Base-by-base conservation (phyloP, 1,140 invertebrate genomes). In the Zaprionus capensis region DNA sequence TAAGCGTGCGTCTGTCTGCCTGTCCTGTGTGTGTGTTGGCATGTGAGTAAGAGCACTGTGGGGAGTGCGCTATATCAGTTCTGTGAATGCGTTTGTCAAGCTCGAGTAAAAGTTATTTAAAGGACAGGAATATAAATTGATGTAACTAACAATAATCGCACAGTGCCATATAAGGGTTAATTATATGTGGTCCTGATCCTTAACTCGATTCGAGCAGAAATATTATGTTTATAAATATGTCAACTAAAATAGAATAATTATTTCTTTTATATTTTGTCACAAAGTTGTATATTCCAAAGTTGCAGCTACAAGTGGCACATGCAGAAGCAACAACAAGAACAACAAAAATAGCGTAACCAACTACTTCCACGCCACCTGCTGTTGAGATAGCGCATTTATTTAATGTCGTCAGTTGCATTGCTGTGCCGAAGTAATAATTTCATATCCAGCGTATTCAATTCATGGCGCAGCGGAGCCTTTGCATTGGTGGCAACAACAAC, bases 391-490 rank as follows among this genome's bases (percentile, higher is more conserved):
- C n/a, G 31, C 46, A 68, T 58, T 51, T 70, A 80, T 77, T 90
- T 85, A 85, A 90, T 90, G 85, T 90, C 87, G 85, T 71, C 73
- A 61, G 55, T 62, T 26, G 71, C 58, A 63, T 65, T 85, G 55
- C 62, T 82, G 55, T 58, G 57, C 56, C 75, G 67, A 61, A 76
- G 72, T 61, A 82, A 70, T 56, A 56, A 46, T 70, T 65, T 51
- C 34, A 53, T 68, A 49, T 51, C 61, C 44, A 57, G 46, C 38
- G 59, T 62, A 68, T 36, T 74, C 65, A 85, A 67, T 80, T 49
- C 70, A 88, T 87, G 84, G 84, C 68, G 75, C 44, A 49, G 67
- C 31, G 4, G 24, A 22, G 24, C 61, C 31, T 15, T 28, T 24
- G 41, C 66, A 72, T 24, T 65, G 41, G 20, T 63, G 56, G n/a